Evolutionary conservation across 2,113 vertebrate species (phyloP).

Genomic region (Rhipidura dahli): DNA sequence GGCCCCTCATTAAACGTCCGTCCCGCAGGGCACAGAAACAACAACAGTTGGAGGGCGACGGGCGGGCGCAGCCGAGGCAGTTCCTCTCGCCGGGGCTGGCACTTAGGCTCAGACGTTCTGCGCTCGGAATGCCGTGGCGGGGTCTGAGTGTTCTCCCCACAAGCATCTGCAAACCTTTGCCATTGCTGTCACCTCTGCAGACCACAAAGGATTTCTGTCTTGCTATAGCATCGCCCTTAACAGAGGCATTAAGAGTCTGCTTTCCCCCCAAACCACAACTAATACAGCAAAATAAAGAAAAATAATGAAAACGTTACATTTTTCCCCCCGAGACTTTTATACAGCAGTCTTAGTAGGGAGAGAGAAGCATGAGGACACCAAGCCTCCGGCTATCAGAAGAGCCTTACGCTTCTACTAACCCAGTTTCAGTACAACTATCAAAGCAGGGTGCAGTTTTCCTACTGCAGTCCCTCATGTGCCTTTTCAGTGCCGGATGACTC

Average conservation of each 20-base stretch:
- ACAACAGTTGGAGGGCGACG: neutral
- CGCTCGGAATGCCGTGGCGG: neutral
- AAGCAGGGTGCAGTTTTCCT: neutral
- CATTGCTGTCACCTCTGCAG: neutral
- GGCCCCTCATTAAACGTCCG: neutral
- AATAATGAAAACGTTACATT: neutral
- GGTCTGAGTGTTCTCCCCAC: neutral
- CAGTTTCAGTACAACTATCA: neutral
- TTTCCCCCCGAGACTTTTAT: rapidly evolving
- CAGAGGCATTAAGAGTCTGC: neutral
- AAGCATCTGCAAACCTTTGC: neutral
- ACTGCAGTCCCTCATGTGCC: neutral
- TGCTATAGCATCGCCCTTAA: neutral
- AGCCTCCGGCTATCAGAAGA: neutral
- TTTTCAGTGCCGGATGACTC: neutral
- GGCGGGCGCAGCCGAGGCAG: rapidly evolving
- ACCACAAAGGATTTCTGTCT: neutral
- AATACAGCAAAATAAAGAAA: neutral
- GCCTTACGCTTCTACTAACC: neutral
- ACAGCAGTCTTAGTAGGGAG: neutral
- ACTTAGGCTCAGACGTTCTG: neutral
- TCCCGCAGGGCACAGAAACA: neutral
- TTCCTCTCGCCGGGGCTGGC: neutral
- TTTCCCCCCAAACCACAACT: neutral
- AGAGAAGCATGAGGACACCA: neutral